Conservation (phyloP, 2,113 vertebrate genomes). For the Aspiorhynchus laticeps region DNA sequence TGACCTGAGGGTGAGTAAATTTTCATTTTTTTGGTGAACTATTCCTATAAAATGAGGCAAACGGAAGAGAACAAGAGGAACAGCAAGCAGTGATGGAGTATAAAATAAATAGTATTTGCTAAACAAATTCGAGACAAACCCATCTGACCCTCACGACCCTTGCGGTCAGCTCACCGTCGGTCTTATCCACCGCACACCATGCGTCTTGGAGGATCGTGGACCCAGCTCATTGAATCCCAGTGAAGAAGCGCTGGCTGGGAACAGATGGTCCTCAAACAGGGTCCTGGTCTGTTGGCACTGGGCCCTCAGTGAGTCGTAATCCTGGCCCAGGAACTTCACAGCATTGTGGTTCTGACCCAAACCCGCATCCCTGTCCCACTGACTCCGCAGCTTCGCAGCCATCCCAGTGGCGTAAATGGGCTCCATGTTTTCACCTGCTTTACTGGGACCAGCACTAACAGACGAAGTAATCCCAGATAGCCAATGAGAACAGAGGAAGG, state of each 20-base stretch:
- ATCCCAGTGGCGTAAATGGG: constrained; percentile 81
- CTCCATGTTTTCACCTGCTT: constrained; percentile 58
- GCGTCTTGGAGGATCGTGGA: constrained; percentile 81
- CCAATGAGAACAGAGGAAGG: neutral
- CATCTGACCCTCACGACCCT: neutral
- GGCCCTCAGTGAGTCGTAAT: constrained; percentile 74
- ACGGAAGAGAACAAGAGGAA: neutral
- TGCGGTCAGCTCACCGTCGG: constrained; percentile 80
- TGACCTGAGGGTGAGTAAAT: too few species aligned
- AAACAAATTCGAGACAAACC: neutral
- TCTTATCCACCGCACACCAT: constrained; percentile 85
- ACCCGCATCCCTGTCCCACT: constrained; percentile 82
- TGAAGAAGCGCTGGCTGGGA: constrained; percentile 73
- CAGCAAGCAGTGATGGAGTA: neutral
- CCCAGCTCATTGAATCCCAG: constrained; percentile 89
- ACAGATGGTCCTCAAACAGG: constrained; percentile 81
- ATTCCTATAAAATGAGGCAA: neutral
- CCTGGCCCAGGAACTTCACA: constrained; percentile 86
- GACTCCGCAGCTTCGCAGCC: constrained; percentile 83
- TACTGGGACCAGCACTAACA: neutral
- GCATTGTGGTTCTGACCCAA: constrained; percentile 86
- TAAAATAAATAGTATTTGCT: neutral
- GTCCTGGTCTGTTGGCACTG: constrained; percentile 67
- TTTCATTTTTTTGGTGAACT: too few species aligned
- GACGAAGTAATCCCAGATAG: neutral